Conservation (phyloP, 2,888 invertebrate genomes). For the Penaeus monodon region DNA sequence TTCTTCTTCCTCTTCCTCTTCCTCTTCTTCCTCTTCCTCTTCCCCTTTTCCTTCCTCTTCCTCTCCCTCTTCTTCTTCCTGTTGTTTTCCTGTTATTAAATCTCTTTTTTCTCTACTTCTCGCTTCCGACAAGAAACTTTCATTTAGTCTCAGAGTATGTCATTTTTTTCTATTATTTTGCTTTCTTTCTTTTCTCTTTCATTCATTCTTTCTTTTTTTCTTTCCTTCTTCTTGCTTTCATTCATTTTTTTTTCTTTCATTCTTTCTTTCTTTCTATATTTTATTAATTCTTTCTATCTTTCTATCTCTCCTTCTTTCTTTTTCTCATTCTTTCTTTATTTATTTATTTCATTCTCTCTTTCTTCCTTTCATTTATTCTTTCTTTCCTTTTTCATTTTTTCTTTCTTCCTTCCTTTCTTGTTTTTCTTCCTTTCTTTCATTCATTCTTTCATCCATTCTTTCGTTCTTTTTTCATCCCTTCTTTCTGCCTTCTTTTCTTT, state of each 20-base stretch:
- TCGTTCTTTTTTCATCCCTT: too few species aligned
- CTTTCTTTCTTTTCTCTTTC: too few species aligned
- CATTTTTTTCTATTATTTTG: neutral
- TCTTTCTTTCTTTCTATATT: neutral
- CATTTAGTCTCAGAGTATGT: too few species aligned
- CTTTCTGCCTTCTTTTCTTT: too few species aligned
- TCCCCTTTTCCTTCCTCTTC: too few species aligned
- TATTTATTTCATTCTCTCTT: neutral
- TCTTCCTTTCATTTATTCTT: neutral
- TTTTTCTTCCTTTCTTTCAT: too few species aligned
- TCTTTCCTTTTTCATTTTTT: neutral
- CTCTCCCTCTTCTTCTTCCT: too few species aligned
- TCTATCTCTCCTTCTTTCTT: neutral
- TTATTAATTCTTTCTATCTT: too few species aligned
- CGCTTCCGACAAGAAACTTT: neutral
- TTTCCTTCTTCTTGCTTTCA: neutral
- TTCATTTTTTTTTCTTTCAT: neutral
- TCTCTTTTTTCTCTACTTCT: neutral
- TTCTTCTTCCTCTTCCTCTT: too few species aligned
- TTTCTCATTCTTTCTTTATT: neutral
- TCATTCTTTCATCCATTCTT: too few species aligned
- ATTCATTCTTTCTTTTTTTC: too few species aligned
- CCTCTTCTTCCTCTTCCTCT: too few species aligned
- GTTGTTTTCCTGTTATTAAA: neutral
- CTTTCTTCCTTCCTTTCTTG: neutral